phyloP scores from a whole-genome alignment of 2,888 invertebrate species.

The Lasius platythorax region DNA sequence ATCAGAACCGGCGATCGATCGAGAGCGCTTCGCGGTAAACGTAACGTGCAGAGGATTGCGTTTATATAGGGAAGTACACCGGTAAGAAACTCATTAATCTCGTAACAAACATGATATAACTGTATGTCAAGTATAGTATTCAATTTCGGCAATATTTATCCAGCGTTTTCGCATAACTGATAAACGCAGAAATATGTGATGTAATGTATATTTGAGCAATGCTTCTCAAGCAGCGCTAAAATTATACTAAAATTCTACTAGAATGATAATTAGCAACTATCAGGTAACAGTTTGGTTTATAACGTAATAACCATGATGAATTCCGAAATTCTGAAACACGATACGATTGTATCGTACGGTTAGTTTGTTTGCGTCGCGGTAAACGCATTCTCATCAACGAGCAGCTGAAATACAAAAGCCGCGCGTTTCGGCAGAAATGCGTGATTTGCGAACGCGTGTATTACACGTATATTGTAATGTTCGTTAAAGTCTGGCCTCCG shows the following conservation, averaged over 20 bases:
- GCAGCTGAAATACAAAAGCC: constrained; percentile 52
- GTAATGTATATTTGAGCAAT: neutral
- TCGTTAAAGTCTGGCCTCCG: constrained; percentile 32
- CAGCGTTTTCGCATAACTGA: neutral
- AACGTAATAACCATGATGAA: neutral
- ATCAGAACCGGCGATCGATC: constrained; percentile 44
- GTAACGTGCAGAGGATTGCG: neutral
- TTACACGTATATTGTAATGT: constrained; percentile 34
- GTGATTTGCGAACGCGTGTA: constrained; percentile 53
- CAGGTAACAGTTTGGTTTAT: neutral
- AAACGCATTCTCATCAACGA: constrained; percentile 15
- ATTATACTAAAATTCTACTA: neutral
- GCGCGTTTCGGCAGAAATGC: constrained; percentile 3
- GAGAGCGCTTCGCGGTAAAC: constrained; percentile 15
- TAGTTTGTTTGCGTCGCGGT: neutral
- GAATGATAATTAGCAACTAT: constrained; percentile 29
- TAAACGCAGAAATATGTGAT: neutral
- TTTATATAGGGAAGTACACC: neutral
- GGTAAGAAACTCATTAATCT: neutral
- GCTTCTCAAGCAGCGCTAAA: constrained; percentile 1
- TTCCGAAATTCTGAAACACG: neutral
- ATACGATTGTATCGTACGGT: constrained; percentile 3
- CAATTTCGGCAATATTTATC: neutral
- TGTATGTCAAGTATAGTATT: neutral
- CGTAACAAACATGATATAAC: neutral